Percentiles rank a stretch among this genome's conserved stretches.
Evolutionary conservation across 2,113 vertebrate genomes (phyloP).

Genomic region (Labrus mixtus): DNA sequence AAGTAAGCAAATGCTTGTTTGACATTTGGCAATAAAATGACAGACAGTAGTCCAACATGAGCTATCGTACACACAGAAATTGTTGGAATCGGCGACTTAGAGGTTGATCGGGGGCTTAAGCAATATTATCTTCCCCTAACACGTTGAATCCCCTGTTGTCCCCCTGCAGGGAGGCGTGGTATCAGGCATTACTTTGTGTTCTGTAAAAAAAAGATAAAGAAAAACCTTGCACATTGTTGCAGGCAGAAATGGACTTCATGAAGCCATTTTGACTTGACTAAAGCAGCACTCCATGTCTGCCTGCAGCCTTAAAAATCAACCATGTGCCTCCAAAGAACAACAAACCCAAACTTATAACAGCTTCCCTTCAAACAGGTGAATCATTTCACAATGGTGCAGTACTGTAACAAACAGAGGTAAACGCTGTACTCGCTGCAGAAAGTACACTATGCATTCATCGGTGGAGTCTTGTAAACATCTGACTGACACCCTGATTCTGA

Average conservation of each 20-base stretch:
- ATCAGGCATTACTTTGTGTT: conserved; percentile 52
- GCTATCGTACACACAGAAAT: conserved; percentile 39
- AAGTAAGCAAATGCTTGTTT: conserved; percentile 37
- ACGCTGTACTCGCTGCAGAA: conserved; percentile 25
- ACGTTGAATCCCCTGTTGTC: conserved; percentile 27
- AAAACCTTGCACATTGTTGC: conserved; percentile 71
- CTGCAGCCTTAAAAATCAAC: conserved; percentile 72
- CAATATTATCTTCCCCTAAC: conserved; percentile 31
- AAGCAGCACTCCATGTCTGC: conserved; percentile 59
- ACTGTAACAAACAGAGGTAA: conserved; percentile 45
- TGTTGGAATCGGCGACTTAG: conserved; percentile 17
- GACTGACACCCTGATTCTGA: conserved; percentile 27
- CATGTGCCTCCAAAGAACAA: conserved; percentile 73
- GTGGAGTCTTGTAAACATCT: conserved; percentile 19
- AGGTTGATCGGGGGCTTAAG: conserved; percentile 19
- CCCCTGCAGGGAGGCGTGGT: conserved; percentile 6
- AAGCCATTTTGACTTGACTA: conserved; percentile 30
- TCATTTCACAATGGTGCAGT: conserved; percentile 45
- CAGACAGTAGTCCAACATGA: conserved; percentile 26
- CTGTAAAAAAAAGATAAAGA: conserved; percentile 29
- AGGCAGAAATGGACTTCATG: conserved; percentile 61
- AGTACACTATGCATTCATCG: conserved; percentile 41
- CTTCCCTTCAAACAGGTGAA: conserved; percentile 38
- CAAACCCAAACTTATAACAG: conserved; percentile 44
- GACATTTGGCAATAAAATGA: conserved; percentile 17